A percentile compares a stretch with the other conserved stretches of the same genome.
Evolutionary conservation across 2,113 vertebrate genomes (phyloP).

Genomic region (Pan paniscus): DNA sequence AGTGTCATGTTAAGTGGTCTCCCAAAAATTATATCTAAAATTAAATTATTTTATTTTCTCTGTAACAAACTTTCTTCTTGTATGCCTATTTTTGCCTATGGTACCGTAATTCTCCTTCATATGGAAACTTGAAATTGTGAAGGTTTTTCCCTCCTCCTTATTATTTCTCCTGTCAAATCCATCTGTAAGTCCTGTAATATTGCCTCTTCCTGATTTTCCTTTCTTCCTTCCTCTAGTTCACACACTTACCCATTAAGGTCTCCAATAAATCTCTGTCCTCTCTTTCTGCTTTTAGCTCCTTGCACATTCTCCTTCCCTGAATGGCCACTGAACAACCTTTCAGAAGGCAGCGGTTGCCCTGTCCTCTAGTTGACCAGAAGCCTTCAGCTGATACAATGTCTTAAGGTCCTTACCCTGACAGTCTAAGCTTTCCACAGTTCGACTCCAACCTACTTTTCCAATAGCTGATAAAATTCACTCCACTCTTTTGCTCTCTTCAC

Average conservation of each 20-base stretch:
- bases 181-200: neutral
- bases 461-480: neutral
- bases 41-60: constrained; percentile 33
- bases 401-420: neutral
- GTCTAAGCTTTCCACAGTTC: neutral
- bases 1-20: neutral
- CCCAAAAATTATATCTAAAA: constrained; percentile 19
- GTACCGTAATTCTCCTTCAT: constrained; percentile 7
- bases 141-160: neutral
- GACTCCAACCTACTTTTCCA: neutral
- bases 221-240: neutral
- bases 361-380: neutral
- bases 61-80: neutral
- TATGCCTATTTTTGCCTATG: neutral
- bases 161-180: neutral
- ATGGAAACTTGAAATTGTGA: neutral
- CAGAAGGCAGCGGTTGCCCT: neutral
- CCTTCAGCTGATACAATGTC: neutral
- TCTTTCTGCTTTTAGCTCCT: neutral
- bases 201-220: neutral
- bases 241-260: neutral
- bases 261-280: neutral
- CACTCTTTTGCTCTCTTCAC: neutral
- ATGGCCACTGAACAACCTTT: neutral
- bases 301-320: neutral